phyloP scores from a whole-genome alignment of 1,140 invertebrate species.

The Dolichoris vasculosae region DNA sequence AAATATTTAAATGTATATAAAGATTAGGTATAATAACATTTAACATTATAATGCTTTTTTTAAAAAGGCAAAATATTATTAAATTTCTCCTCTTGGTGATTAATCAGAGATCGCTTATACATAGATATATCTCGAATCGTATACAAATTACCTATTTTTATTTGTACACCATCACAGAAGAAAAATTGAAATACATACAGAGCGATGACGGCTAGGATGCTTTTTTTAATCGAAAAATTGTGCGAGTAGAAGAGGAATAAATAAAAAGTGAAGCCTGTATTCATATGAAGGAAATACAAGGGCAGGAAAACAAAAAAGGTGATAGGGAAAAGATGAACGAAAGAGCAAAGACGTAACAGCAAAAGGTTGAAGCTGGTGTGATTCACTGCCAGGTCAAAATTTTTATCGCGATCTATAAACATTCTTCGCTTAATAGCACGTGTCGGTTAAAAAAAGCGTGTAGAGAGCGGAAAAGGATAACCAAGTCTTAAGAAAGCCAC shows the following conservation, averaged over 20 bases:
- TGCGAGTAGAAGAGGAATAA: not conserved
- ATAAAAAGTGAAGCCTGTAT: not conserved
- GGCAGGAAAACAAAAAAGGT: constrained; percentile 47
- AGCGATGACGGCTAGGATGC: not conserved
- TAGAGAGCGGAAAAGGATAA: not conserved
- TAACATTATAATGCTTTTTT: not conserved
- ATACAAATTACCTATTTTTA: not conserved
- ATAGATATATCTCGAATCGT: not conserved
- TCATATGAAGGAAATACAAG: not conserved
- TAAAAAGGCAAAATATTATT: not conserved
- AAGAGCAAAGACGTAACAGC: not conserved
- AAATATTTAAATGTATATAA: not conserved
- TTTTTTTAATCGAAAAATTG: constrained; percentile 9
- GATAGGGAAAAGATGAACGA: constrained; percentile 29
- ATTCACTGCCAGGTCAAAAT: constrained; percentile 60
- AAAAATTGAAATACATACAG: not conserved
- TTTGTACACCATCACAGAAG: not conserved
- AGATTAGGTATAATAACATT: not conserved
- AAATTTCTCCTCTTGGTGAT: not conserved
- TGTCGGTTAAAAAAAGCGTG: constrained; percentile 28
- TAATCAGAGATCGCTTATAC: not conserved
- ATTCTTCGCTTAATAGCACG: constrained; percentile 69
- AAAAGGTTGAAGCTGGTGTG: constrained; percentile 45
- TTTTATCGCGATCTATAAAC: constrained; percentile 70
- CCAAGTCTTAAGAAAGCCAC: constrained; percentile 44